Conservation (phyloP, 2,113 vertebrate genomes). For the Prionailurus viverrinus region DNA sequence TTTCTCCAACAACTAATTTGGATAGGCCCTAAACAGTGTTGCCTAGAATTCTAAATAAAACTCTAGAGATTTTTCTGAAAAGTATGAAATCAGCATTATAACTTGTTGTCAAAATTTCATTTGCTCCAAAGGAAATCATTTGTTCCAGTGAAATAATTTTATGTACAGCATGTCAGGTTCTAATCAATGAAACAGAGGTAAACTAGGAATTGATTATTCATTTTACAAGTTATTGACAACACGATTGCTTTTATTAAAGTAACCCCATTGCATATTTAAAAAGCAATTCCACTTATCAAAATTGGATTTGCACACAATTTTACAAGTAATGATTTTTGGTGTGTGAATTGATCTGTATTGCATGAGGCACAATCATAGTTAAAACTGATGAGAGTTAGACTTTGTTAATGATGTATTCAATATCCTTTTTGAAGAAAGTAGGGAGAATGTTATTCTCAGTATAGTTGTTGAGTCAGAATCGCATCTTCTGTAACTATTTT, state of each 20-base stretch:
- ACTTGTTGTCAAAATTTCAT: slow-evolving; percentile 52
- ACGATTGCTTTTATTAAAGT: slow-evolving; percentile 66
- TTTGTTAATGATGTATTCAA: slow-evolving; percentile 53
- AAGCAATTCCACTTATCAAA: slow-evolving; percentile 70
- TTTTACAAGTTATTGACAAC: slow-evolving; percentile 69
- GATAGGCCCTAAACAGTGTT: not conserved
- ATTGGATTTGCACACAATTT: slow-evolving; percentile 61
- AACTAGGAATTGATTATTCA: slow-evolving; percentile 70
- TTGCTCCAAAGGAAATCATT: slow-evolving; percentile 35
- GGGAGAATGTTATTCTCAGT: slow-evolving; percentile 59
- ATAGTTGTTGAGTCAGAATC: slow-evolving; percentile 52
- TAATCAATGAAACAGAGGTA: slow-evolving; percentile 47
- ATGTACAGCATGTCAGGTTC: not conserved
- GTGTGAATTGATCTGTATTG: slow-evolving; percentile 48
- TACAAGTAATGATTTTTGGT: slow-evolving; percentile 56
- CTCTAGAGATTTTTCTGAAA: slow-evolving; percentile 32
- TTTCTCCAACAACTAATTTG: slow-evolving; percentile 4
- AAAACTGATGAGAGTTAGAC: slow-evolving; percentile 52
- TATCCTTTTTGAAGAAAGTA: slow-evolving; percentile 67
- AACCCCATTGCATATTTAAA: slow-evolving; percentile 24
- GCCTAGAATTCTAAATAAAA: not conserved
- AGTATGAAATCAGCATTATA: slow-evolving; percentile 45
- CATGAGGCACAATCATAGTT: slow-evolving; percentile 37
- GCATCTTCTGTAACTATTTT: slow-evolving; percentile 62
- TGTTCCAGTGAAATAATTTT: slow-evolving; percentile 53